These are phyloP conservation scores for Synergus umbraculus DNA, from an alignment of 2,888 invertebrate species.

Conservation along the genomic window DNA sequence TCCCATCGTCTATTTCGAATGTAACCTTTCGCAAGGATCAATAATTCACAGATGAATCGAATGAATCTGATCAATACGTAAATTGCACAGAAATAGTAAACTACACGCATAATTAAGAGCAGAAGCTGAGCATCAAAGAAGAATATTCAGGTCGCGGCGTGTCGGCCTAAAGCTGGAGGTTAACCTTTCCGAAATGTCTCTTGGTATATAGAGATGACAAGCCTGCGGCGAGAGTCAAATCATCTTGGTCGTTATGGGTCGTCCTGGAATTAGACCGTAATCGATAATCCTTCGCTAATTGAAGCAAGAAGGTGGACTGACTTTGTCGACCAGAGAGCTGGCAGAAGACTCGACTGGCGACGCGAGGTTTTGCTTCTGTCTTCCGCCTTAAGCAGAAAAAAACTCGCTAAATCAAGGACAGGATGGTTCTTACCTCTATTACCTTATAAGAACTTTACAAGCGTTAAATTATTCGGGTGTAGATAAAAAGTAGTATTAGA, in stretches of 20 bases:
- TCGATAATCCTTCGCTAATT: conserved; percentile 34
- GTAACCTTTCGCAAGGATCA: too few relatives aligned
- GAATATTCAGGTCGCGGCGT: neutral
- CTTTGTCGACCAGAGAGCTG: neutral
- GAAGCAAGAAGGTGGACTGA: neutral
- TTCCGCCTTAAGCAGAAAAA: neutral
- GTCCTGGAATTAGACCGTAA: conserved; percentile 12
- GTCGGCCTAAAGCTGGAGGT: conserved; percentile 4
- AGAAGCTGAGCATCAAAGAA: neutral
- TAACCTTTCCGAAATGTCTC: conserved; percentile 8
- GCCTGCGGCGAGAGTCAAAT: neutral
- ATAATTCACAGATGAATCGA: neutral
- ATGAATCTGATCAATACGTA: neutral
- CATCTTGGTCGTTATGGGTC: conserved; percentile 24
- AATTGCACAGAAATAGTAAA: neutral
- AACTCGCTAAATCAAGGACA: neutral
- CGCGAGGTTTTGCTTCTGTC: neutral
- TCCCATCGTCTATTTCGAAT: too few relatives aligned
- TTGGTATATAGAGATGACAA: conserved; percentile 1
- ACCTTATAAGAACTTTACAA: neutral
- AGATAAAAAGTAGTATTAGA: neutral
- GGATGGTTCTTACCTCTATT: too few relatives aligned
- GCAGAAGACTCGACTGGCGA: neutral
- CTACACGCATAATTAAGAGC: neutral
- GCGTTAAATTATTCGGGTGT: neutral